Evolutionary conservation across 1,140 invertebrate genomes (phyloP).

Genomic region (Apis dorsata): DNA sequence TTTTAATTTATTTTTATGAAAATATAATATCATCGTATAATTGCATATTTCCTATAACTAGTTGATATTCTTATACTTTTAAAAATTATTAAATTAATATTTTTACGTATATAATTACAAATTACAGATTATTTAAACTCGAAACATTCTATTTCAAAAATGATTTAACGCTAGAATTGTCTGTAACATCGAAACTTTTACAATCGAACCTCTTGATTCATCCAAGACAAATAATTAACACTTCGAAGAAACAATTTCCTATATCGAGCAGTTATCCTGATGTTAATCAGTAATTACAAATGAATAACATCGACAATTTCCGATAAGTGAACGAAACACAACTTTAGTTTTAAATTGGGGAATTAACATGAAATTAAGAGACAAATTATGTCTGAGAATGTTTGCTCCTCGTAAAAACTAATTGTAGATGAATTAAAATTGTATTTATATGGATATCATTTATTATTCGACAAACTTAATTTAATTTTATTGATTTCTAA

Average conservation of each 20-base stretch:
- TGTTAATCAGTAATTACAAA: constrained; percentile 5
- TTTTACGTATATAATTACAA: background rate
- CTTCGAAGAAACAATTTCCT: constrained; percentile 7
- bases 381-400: background rate
- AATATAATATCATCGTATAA: too few species aligned
- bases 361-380: background rate
- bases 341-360: background rate
- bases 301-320: background rate
- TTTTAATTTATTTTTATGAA: too few species aligned
- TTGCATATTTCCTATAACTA: too few species aligned
- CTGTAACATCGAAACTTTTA: background rate
- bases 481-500: too few species aligned
- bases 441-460: too few species aligned
- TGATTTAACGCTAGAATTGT: background rate
- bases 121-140: too few species aligned
- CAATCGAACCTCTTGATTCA: background rate
- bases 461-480: too few species aligned
- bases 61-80: too few species aligned
- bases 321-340: background rate
- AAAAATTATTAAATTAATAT: background rate
- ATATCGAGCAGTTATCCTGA: background rate
- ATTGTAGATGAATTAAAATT: too few species aligned
- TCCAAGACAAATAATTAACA: constrained; percentile 27
- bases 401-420: too few species aligned
- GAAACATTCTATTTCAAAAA: background rate